phyloP scores from a whole-genome alignment of 2,888 invertebrate species.

The Dione juno region DNA sequence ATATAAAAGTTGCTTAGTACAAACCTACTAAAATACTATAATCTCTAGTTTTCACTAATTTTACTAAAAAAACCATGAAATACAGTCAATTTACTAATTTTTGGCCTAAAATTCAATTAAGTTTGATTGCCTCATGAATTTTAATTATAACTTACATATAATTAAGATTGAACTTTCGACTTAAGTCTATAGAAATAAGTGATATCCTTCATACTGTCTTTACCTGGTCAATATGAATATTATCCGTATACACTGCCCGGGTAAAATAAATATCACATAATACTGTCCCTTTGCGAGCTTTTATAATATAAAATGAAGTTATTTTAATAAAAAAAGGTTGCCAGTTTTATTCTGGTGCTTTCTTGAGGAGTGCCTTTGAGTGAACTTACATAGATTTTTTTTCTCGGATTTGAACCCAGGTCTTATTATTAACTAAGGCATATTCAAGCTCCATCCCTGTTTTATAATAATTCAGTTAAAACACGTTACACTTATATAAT shows the following conservation, averaged over 20 bases:
- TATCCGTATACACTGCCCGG: conserved; percentile 12
- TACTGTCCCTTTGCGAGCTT: background rate
- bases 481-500: no score
- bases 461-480: background rate
- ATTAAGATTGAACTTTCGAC: conserved; percentile 8
- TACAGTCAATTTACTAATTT: no score
- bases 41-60: background rate
- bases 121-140: no score
- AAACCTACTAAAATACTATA: no score
- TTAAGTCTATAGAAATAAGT: conserved; percentile 1
- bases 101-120: no score
- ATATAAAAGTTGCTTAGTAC: no score
- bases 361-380: no score
- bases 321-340: background rate
- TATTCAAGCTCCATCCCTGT: background rate
- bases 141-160: background rate
- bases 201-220: background rate
- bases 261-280: conserved; percentile 11
- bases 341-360: no score
- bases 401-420: background rate
- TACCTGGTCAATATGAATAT: conserved; percentile 19
- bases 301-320: conserved; percentile 6
- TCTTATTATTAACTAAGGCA: background rate
- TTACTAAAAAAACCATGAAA: no score
- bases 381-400: no score